Evolutionary conservation across 2,888 invertebrate genomes (phyloP).

Genomic region (Cyrtodaria siliqua): DNA sequence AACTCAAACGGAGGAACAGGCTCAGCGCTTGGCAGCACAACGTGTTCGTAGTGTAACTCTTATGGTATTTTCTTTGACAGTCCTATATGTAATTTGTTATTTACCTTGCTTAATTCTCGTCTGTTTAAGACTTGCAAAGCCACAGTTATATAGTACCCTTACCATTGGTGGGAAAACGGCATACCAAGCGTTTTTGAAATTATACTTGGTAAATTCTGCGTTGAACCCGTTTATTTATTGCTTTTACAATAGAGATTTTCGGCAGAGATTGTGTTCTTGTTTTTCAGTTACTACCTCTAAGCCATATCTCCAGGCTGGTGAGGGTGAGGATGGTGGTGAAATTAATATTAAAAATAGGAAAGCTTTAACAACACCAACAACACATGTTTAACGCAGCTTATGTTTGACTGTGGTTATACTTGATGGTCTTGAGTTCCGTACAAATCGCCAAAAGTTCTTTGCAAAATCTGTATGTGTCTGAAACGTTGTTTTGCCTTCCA

Average conservation of each 20-base stretch:
- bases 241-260: slow-evolving; percentile 35
- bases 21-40: slow-evolving; percentile 5
- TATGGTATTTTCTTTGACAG: slow-evolving; percentile 24
- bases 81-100: slow-evolving; percentile 24
- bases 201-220: slow-evolving; percentile 25
- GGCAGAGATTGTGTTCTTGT: too few species aligned
- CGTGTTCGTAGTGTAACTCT: slow-evolving; percentile 31
- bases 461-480: too few species aligned
- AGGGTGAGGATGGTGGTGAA: too few species aligned
- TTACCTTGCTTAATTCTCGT: slow-evolving; percentile 29
- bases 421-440: too few species aligned
- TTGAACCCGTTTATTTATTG: slow-evolving; percentile 35
- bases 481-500: too few species aligned
- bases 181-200: slow-evolving; percentile 24
- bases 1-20: slow-evolving; percentile 15
- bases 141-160: slow-evolving; percentile 11
- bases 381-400: too few species aligned
- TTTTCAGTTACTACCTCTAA: too few species aligned
- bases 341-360: too few species aligned
- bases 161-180: slow-evolving; percentile 10
- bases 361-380: too few species aligned
- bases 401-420: too few species aligned
- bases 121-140: slow-evolving; percentile 7
- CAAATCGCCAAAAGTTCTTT: too few species aligned
- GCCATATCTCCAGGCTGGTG: too few species aligned